Conservation (phyloP, 2,888 invertebrate genomes). For the Synergus gifuensis region DNA sequence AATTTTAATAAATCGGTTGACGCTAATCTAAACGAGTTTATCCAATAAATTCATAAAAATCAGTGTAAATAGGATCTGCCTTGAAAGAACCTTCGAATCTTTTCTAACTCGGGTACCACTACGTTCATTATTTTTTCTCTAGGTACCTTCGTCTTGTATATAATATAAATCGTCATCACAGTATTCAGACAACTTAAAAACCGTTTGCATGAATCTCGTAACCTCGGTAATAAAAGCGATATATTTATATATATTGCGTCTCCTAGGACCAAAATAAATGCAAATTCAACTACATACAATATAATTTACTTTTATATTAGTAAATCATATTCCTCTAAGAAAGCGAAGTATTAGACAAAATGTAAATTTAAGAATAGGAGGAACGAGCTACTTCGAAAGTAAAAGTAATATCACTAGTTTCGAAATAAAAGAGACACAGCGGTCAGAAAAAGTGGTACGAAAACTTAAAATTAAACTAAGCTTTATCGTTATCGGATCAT, state of each 20-base stretch:
- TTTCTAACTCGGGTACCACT: constrained; percentile 50
- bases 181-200: constrained; percentile 58
- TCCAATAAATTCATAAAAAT: constrained; percentile 55
- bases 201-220: constrained; percentile 46
- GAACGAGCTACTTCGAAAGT: constrained; percentile 42
- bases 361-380: constrained; percentile 33
- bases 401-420: constrained; percentile 42
- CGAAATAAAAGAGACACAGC: background rate
- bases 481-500: background rate
- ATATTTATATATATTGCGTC: constrained; percentile 35
- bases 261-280: constrained; percentile 28
- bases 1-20: constrained; percentile 51
- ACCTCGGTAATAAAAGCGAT: constrained; percentile 15
- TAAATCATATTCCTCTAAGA: constrained; percentile 8
- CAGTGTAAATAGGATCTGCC: constrained; percentile 60
- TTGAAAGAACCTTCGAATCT: constrained; percentile 44
- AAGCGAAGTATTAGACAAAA: background rate
- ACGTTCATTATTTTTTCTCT: constrained; percentile 47
- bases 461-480: constrained; percentile 6
- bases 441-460: background rate
- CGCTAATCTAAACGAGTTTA: constrained; percentile 57
- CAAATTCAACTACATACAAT: constrained; percentile 30
- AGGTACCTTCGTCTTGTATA: constrained; percentile 46
- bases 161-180: constrained; percentile 59
- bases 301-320: constrained; percentile 14